These are phyloP conservation scores for Atrina japonica DNA, from an alignment of 2,888 invertebrate genomes.

Conservation along the genomic window DNA sequence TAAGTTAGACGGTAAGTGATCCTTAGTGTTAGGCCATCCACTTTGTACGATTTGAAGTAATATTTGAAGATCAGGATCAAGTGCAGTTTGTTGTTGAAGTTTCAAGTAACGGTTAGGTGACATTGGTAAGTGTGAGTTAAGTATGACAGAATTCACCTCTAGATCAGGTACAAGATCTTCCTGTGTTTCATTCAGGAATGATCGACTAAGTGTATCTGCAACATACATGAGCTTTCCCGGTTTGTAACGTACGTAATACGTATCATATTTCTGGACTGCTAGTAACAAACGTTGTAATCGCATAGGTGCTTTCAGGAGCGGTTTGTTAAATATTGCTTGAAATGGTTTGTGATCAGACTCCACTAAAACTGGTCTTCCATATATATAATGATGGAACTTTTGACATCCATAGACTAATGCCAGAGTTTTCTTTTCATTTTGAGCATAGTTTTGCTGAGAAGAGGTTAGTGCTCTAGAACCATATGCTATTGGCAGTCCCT, in stretches of 20 bases:
- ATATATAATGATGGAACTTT: conserved; percentile 25
- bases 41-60: conserved; percentile 10
- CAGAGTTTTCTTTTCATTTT: conserved; percentile 18
- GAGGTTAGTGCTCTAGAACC: conserved; percentile 3
- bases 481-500: conserved; percentile 18
- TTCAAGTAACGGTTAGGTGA: conserved; percentile 1
- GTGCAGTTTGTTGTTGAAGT: conserved; percentile 1
- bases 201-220: conserved; percentile 17
- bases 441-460: conserved; percentile 15
- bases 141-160: conserved; percentile 9
- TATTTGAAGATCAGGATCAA: conserved; percentile 21
- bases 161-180: conserved; percentile 16
- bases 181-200: conserved; percentile 17
- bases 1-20: conserved; percentile 3
- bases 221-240: conserved; percentile 24
- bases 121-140: conserved; percentile 29
- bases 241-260: conserved; percentile 24
- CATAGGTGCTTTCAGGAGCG: conserved; percentile 9
- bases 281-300: conserved; percentile 25
- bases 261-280: conserved; percentile 17
- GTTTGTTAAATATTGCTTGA: conserved; percentile 19
- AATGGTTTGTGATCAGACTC: conserved; percentile 30
- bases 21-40: conserved; percentile 22
- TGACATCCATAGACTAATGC: conserved; percentile 13
- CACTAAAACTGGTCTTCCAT: conserved; percentile 9